Conservation (phyloP, 1,140 invertebrate species). For the Eurytemora carolleeae region DNA sequence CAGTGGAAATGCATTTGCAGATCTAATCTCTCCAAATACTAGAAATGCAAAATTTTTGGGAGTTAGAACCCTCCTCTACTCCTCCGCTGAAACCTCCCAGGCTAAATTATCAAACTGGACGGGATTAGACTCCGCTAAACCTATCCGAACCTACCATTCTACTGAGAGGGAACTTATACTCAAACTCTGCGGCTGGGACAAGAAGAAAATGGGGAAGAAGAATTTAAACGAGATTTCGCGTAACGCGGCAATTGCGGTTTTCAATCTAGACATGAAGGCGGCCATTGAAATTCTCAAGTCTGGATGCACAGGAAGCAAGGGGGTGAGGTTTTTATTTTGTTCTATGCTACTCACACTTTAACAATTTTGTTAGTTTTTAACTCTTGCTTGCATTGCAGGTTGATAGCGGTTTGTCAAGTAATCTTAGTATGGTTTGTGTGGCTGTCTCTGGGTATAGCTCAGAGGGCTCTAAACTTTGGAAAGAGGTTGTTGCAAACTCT, state of each 20-base stretch:
- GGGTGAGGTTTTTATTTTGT: too few relatives aligned
- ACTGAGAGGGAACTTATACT: not conserved
- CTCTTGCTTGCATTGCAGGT: too few relatives aligned
- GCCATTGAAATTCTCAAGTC: not conserved
- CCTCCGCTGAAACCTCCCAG: not conserved
- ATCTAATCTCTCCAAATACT: too few relatives aligned
- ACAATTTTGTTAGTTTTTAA: too few relatives aligned
- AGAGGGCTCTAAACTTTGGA: not conserved
- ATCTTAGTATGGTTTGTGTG: not conserved
- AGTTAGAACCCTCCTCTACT: not conserved
- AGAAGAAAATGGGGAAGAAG: too few relatives aligned
- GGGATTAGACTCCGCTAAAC: not conserved
- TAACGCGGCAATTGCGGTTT: not conserved
- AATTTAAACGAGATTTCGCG: too few relatives aligned
- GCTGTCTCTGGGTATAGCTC: not conserved
- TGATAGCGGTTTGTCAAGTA: not conserved
- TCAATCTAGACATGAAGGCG: not conserved
- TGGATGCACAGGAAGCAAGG: too few relatives aligned
- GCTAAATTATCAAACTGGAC: not conserved
- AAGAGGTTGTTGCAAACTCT: not conserved
- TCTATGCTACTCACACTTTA: too few relatives aligned
- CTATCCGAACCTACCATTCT: not conserved
- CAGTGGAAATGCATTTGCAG: too few relatives aligned
- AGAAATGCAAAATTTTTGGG: too few relatives aligned
- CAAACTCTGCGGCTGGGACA: not conserved